These are phyloP conservation scores for Metaphire vulgaris DNA, from an alignment of 1,140 invertebrate species.

Conservation along the genomic window DNA sequence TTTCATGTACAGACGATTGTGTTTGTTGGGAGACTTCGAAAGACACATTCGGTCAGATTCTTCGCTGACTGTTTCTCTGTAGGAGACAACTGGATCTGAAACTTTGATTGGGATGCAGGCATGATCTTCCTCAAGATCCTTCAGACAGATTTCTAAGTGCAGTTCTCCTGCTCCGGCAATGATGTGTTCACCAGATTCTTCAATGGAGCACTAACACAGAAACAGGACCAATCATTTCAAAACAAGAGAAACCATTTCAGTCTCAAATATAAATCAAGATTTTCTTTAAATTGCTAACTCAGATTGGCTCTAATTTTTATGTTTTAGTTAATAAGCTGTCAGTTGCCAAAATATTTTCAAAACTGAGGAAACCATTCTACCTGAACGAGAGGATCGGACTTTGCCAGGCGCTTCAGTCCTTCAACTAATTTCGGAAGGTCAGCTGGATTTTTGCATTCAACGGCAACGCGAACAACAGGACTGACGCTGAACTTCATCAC, in stretches of 20 bases:
- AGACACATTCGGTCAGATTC: slow-evolving; percentile 91
- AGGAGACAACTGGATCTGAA: slow-evolving; percentile 98
- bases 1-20: slow-evolving; percentile 98
- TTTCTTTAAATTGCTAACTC: background rate
- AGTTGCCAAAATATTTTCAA: background rate
- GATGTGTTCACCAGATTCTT: slow-evolving; percentile 99
- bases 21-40: slow-evolving; percentile 99
- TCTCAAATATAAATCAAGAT: background rate
- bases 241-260: too few species aligned
- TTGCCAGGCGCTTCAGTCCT: slow-evolving; percentile 93
- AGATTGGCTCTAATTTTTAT: background rate
- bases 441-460: slow-evolving; percentile 97
- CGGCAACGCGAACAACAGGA: slow-evolving; percentile 97
- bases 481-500: slow-evolving; percentile 85
- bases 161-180: slow-evolving; percentile 98
- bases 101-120: slow-evolving; percentile 99
- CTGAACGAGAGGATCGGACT: slow-evolving; percentile 99
- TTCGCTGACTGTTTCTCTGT: slow-evolving; percentile 89
- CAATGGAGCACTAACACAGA: slow-evolving; percentile 60
- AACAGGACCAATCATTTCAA: too few species aligned
- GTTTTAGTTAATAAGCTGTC: background rate
- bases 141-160: slow-evolving; percentile 98
- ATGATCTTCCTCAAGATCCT: slow-evolving; percentile 99
- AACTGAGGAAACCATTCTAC: slow-evolving; percentile 31
- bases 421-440: slow-evolving; percentile 98